Conservation (phyloP, 2,113 vertebrate species). For the Periophthalmus modestus region DNA sequence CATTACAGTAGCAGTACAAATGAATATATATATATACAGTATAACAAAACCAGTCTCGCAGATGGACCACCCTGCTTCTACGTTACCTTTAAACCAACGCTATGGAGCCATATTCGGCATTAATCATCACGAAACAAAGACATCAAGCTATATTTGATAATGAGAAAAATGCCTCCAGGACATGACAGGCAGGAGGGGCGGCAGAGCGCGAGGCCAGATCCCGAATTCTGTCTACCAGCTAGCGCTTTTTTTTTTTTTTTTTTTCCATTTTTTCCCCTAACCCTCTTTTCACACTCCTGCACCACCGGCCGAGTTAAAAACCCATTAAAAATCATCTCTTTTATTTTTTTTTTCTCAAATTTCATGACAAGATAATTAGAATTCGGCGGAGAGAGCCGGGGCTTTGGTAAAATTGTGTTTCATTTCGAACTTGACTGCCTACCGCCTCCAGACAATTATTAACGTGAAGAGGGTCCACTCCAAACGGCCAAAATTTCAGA, state of each 20-base stretch:
- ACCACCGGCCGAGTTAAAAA: constrained; percentile 60
- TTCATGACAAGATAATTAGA: constrained; percentile 75
- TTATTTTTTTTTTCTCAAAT: constrained; percentile 58
- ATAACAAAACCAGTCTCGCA: too few species aligned
- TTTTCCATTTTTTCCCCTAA: neutral
- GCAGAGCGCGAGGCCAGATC: constrained; percentile 45
- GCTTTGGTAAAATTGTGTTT: constrained; percentile 62
- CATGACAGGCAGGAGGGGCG: constrained; percentile 69
- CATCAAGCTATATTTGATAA: constrained; percentile 86
- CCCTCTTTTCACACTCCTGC: constrained; percentile 30
- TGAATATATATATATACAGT: too few species aligned
- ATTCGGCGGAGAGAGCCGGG: constrained; percentile 68
- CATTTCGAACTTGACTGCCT: constrained; percentile 69
- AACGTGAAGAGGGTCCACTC: constrained; percentile 60
- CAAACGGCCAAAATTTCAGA: constrained; percentile 47
- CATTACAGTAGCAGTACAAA: too few species aligned
- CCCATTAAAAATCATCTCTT: constrained; percentile 59
- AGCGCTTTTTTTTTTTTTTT: neutral
- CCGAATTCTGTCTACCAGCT: neutral
- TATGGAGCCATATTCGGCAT: constrained; percentile 78
- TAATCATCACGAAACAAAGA: constrained; percentile 84
- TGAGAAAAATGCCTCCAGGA: constrained; percentile 83
- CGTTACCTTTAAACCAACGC: constrained; percentile 82
- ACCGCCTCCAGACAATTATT: constrained; percentile 74
- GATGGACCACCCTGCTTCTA: constrained; percentile 51